Base-by-base conservation (phyloP, 2,888 invertebrate genomes). In the Cancer borealis region DNA sequence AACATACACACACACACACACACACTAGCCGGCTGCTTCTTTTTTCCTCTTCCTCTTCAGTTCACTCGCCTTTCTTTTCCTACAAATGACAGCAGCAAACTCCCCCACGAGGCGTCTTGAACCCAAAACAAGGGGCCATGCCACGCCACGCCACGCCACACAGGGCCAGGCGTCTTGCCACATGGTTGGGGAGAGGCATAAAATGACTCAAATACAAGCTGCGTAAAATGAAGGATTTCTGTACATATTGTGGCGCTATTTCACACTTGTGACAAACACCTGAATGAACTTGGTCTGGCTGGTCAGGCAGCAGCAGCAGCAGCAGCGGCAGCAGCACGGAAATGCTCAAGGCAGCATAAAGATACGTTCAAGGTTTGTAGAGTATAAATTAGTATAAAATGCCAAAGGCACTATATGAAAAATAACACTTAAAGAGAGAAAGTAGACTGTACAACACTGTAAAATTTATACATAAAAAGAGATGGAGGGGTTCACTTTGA, bases 351-450 rank as follows among this genome's bases (percentile, higher is more conserved):
- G 60, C 87, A 93, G 91, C 91, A 54, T 91, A 54, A 87, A 93
- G 87, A 93, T 91, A 93, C 73, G 73, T 94, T 88, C 90, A 92
- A 90, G 92, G 94, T 94, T 92, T 94, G 92, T 94, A 87, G 92
- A 94, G 94, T 94, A 94, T 92, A 94, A 94, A 94, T 92, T 45
- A 94, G 94, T 94, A 94, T 94, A 90, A 94, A 94, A 94, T 94
- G 94, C 92, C 91, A 92, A 92, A 94, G 94, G 94, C 94, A 94
- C 94, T 94, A 92, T 89, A 90, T 92, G 92, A 92, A 94, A 84
- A 93, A 79, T 45, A 92, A 92, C 79, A 54, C 60, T 94, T 47
- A 94, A 94, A 92, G 91, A 84, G 60, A 26, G 84, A 60, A 46
- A 91, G 90, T 49, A 91, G 91, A 87, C 93, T 93, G 93, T 91